Evolutionary conservation across 2,888 invertebrate species (phyloP).

Genomic region (Dilophus febrilis): DNA sequence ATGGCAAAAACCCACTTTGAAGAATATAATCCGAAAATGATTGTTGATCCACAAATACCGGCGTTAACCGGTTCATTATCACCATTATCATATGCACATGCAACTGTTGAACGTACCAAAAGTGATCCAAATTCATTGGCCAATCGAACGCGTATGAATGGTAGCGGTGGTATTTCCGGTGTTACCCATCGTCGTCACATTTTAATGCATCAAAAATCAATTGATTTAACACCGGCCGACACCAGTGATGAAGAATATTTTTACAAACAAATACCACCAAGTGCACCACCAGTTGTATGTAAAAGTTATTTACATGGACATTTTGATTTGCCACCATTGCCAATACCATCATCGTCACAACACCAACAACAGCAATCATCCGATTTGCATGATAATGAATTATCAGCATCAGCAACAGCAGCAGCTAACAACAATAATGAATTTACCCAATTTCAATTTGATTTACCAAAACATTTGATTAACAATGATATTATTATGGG

Average conservation of each 20-base stretch:
- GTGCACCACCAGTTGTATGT: constrained; percentile 53
- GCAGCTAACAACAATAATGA: too few relatives aligned
- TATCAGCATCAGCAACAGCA: constrained; percentile 22
- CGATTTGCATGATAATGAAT: constrained; percentile 30
- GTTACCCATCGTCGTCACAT: constrained; percentile 60
- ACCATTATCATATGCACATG: constrained; percentile 42
- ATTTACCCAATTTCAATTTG: constrained; percentile 46
- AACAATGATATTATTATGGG: too few relatives aligned
- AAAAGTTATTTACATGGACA: constrained; percentile 55
- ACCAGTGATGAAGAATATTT: constrained; percentile 71
- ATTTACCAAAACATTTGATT: constrained; percentile 54
- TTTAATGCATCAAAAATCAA: constrained; percentile 71
- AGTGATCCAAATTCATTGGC: constrained; percentile 71
- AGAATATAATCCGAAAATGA: constrained; percentile 53
- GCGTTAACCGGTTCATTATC: constrained; percentile 33
- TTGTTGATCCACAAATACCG: constrained; percentile 25
- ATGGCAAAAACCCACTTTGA: constrained; percentile 50
- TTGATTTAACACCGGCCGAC: constrained; percentile 68
- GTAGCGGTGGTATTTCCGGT: constrained; percentile 29
- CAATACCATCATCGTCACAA: too few relatives aligned
- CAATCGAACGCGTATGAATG: constrained; percentile 43
- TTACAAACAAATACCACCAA: constrained; percentile 52
- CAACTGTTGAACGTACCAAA: constrained; percentile 67
- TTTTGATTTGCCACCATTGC: constrained; percentile 47
- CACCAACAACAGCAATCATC: too few relatives aligned